Evolutionary conservation across 2,888 invertebrate species (phyloP).

Genomic region (Agonopterix heracliana): DNA sequence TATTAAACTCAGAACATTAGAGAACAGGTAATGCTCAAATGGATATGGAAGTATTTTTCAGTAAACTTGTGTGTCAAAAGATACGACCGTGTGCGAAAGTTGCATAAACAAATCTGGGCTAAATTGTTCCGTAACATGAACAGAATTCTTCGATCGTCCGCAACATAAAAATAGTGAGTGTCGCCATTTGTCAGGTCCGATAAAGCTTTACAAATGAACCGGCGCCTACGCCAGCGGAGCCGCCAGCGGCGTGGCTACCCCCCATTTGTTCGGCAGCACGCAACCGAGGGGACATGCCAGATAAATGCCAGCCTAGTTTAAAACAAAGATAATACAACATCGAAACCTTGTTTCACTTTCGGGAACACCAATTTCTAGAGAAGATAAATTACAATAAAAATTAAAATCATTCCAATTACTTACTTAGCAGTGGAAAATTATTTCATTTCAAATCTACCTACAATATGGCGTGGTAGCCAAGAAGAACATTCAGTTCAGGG

Average conservation of each 20-base stretch:
- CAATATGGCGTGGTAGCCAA: slow-evolving; percentile 54
- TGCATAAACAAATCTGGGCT: slow-evolving; percentile 21
- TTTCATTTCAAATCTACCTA: slow-evolving; percentile 54
- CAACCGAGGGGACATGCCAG: slow-evolving; percentile 49
- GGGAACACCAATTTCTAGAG: slow-evolving; percentile 12
- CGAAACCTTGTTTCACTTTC: slow-evolving; percentile 25
- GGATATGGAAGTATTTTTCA: slow-evolving; percentile 1
- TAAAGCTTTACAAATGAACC: slow-evolving; percentile 69
- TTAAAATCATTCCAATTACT: slow-evolving; percentile 26
- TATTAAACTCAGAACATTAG: slow-evolving; percentile 1
- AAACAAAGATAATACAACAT: slow-evolving; percentile 41
- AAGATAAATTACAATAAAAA: slow-evolving; percentile 23
- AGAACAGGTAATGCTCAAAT: slow-evolving; percentile 1
- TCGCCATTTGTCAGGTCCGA: slow-evolving; percentile 60
- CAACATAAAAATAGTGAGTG: slow-evolving; percentile 60
- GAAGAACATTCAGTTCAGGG: slow-evolving; percentile 66
- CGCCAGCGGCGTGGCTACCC: slow-evolving; percentile 44
- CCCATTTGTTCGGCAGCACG: slow-evolving; percentile 57
- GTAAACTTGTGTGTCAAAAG: slow-evolving; percentile 13
- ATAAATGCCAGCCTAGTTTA: slow-evolving; percentile 49
- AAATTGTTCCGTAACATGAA: slow-evolving; percentile 29
- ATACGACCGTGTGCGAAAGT: slow-evolving; percentile 16
- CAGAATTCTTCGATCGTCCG: slow-evolving; percentile 47
- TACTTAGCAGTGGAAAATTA: slow-evolving; percentile 31
- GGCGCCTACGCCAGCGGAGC: slow-evolving; percentile 47